Evolutionary conservation across 64 coral and sea anemone genomes (phyloP).

Genomic region (Exaiptasia diaphana): DNA sequence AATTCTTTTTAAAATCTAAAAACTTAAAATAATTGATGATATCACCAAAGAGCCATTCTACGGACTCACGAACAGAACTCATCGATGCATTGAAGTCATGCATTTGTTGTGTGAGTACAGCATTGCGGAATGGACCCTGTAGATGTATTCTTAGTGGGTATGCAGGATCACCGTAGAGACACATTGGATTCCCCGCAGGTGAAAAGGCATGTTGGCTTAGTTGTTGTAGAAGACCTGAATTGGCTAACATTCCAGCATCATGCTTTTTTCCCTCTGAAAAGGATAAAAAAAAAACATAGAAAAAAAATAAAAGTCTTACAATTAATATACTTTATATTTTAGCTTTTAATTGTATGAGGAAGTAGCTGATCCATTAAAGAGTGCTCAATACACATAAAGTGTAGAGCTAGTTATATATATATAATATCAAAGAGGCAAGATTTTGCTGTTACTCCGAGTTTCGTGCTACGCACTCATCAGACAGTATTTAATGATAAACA

Average conservation of each 20-base stretch:
- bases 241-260: not conserved
- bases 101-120: not conserved
- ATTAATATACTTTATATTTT: no score
- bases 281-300: not conserved
- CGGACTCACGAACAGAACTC: not conserved
- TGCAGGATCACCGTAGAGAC: not conserved
- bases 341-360: no score
- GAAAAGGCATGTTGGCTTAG: not conserved
- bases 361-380: no score
- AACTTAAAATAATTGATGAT: slow-evolving; percentile 1
- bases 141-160: not conserved
- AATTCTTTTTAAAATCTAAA: slow-evolving; percentile 9
- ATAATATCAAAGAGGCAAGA: no score
- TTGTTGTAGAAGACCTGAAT: not conserved
- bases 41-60: slow-evolving; percentile 14
- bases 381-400: no score
- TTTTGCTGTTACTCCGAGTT: no score
- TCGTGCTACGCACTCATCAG: no score
- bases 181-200: not conserved
- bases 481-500: no score
- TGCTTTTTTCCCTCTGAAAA: not conserved
- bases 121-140: not conserved
- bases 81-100: not conserved
- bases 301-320: no score
- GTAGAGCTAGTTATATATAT: no score